phyloP scores from a whole-genome alignment of 2,113 vertebrate genomes.

The Dasyurus viverrinus region DNA sequence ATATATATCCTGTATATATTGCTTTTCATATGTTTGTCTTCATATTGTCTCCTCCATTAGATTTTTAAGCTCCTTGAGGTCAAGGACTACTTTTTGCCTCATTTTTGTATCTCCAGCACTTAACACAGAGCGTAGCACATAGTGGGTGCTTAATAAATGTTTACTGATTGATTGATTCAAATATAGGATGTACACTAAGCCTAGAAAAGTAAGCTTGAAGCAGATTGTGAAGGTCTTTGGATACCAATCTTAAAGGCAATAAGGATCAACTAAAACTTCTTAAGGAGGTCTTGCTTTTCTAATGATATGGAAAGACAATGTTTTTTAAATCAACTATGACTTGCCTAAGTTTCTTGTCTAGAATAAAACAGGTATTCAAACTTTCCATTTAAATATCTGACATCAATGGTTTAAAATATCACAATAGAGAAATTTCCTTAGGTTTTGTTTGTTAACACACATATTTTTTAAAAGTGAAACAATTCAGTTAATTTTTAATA shows the following conservation, averaged over 20 bases:
- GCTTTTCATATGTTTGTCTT: neutral
- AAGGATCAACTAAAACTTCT: neutral
- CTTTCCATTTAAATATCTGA: conserved; percentile 10
- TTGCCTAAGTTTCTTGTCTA: neutral
- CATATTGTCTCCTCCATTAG: neutral
- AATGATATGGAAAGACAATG: neutral
- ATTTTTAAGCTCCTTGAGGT: neutral
- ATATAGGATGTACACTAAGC: neutral
- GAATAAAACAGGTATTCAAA: neutral
- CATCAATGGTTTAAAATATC: neutral
- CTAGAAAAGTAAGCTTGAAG: neutral
- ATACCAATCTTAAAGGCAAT: neutral
- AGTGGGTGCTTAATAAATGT: neutral
- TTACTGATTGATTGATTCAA: neutral
- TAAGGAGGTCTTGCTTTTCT: neutral
- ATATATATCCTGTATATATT: neutral
- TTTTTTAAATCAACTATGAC: conserved; percentile 34
- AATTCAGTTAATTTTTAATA: neutral
- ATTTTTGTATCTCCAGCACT: neutral
- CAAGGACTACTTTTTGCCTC: neutral
- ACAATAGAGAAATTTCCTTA: neutral
- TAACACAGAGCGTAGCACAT: neutral
- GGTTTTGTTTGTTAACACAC: neutral
- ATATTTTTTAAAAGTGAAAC: neutral
- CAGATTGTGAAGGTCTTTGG: neutral